Base-by-base conservation (phyloP, 2,113 vertebrate species). In the Columba janthina region DNA sequence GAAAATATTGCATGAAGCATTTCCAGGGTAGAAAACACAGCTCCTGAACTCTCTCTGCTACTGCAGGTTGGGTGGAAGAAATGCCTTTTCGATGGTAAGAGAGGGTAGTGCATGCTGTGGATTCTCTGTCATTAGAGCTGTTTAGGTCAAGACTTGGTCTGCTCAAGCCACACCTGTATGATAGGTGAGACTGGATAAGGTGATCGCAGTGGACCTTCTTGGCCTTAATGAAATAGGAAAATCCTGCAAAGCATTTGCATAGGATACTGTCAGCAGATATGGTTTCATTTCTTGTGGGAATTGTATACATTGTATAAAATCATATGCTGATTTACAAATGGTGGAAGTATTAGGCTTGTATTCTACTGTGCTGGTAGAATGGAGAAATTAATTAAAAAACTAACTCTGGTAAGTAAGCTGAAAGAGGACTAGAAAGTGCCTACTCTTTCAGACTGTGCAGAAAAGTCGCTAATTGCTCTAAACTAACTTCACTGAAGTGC, bases 361-460 rank as follows among this genome's bases (percentile, higher is more conserved):
- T 96, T 96, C 53, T 90, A 64, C 90, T 95, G 72, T 93, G 79
- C 84, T 93, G 76, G 86, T 83, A 94, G 73, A 93, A 83, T 76
- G 76, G 73, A 82, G 51, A 65, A 94, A 95, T 96, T 96, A 92
- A 90, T 92, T 14, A 42, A 90, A 97, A 94, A 95, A 92, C 60
- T 62, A 91, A 85, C 86, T 91, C 62, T 89, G 60, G 92, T 87
- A 88, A 88, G 69, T 85, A 94, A 94, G 69, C 48, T 90, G 76
- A 88, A 88, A 94, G 84, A 92, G 78, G 78, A 60, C 84, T 90
- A 69, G 26, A 62, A 96, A 94, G 85, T n/a, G 42, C 51, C 42
- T 66, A 9, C 40, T 85, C 73, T 83, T 94, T 95, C 82, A 88
- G 73, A 60, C 65, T 81, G 82, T 32, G 29, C 76, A 77, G 75